Evolutionary conservation across 2,888 invertebrate species (phyloP), one percentile per base, ranked within the genome.

Genomic region (Xylota segnis): DNA sequence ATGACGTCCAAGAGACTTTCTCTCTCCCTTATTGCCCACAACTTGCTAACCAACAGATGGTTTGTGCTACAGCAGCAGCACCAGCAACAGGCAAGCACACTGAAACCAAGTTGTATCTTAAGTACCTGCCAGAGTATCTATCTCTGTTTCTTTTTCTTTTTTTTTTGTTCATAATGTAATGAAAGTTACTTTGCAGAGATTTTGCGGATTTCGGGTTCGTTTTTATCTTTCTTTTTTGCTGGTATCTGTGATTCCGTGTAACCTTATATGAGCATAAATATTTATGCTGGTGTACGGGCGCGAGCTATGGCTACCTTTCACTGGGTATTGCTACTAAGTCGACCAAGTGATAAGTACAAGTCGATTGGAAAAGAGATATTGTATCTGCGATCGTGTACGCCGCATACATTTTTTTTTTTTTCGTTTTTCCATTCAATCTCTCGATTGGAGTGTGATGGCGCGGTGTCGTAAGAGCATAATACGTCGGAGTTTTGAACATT

Each of bases 181-280:
- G 77, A 83, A 83, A 83, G 72, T 83, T 68, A 65, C 68, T 32
- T 58, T 34, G 54, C 63, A 32, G 43, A 66, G 66, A 43, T 70
- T 45, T 71, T 54, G 47, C 70, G 23, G 43, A 52, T 58, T 59
- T 37, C 18, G 58, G 43, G 50, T 18, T 63, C 37, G 2, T 37
- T 29, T 63, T 45, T 14, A 0, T 45, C 10, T 45, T 76, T 45
- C 37, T 18, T 32, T 63, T 43, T 54, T 10, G 10, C 45, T 50
- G 47, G 71, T 65, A 70, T 76, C 65, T 54, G n/a, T 72, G 70
- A 83, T 83, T 83, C 77, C 83, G 71, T 61, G 77, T 83, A 83
- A 83, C 83, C 56, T 56, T 56, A 58, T 37, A 37, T 23, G 34
- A 61, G 63, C 54, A 75, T 61, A 56, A 56, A 50, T 63, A 56